These are phyloP conservation scores for Halcyon chelicuti DNA, from an alignment of 2,797 vertebrate species.

Conservation along the genomic window DNA sequence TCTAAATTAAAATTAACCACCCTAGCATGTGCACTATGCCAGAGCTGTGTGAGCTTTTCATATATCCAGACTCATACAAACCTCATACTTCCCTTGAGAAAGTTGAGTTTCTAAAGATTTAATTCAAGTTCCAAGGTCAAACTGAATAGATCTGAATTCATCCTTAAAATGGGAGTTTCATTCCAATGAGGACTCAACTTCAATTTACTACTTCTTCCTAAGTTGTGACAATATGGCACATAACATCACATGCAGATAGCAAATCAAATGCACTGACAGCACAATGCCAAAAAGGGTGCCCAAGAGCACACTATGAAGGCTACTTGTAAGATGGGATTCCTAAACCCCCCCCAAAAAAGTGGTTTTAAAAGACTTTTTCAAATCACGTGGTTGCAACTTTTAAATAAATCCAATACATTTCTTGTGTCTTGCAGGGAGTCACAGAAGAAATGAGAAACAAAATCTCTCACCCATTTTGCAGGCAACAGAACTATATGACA, in stretches of 20 bases:
- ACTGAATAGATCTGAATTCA: conserved; percentile 83
- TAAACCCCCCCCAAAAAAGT: neutral
- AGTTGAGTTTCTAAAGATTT: conserved; percentile 84
- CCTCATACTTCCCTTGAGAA: conserved; percentile 80
- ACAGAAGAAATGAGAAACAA: neutral
- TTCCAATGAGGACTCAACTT: conserved; percentile 82
- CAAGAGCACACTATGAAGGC: conserved; percentile 50
- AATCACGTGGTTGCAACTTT: neutral
- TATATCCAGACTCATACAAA: conserved; percentile 76
- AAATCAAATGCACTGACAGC: conserved; percentile 74
- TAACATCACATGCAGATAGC: conserved; percentile 79
- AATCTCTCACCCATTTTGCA: neutral
- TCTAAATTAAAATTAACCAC: conserved; percentile 82
- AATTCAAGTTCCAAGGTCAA: conserved; percentile 86
- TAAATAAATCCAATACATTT: neutral
- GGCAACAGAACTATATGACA: neutral
- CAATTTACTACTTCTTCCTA: conserved; percentile 81
- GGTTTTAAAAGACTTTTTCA: neutral
- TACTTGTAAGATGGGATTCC: conserved; percentile 32
- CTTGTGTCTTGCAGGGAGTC: neutral
- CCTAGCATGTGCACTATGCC: conserved; percentile 56
- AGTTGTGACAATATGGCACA: conserved; percentile 80
- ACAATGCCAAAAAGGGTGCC: conserved; percentile 75
- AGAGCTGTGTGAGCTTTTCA: conserved; percentile 72
- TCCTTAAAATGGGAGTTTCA: conserved; percentile 83